Percentiles rank a stretch among this genome's conserved stretches.
phyloP scores from a whole-genome alignment of 2,888 invertebrate species.

The Drosophila affinis region DNA sequence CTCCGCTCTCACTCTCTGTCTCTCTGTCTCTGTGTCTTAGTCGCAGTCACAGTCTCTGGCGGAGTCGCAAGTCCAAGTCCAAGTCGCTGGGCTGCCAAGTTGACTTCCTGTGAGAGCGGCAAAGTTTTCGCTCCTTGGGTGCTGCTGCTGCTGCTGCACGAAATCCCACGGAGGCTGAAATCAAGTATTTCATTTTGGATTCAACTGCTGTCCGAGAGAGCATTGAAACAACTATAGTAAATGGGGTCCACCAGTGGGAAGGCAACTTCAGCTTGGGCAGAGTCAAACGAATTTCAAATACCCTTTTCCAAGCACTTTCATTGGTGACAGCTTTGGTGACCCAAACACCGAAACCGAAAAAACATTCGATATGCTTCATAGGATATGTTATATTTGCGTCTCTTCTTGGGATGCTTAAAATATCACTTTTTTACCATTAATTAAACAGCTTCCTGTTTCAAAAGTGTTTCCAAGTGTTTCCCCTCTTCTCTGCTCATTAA shows the following conservation, averaged over 20 bases:
- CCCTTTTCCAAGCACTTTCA: constrained; percentile 28
- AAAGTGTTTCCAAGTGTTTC: no score
- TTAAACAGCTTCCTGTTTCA: no score
- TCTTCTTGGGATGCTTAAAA: no score
- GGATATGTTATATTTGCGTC: no score
- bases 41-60: constrained; percentile 23
- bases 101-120: constrained; percentile 73
- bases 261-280: constrained; percentile 37
- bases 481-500: neutral
- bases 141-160: constrained; percentile 43
- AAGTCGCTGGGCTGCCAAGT: constrained; percentile 57
- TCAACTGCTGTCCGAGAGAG: constrained; percentile 77
- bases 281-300: constrained; percentile 37
- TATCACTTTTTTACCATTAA: no score
- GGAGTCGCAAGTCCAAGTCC: constrained; percentile 13
- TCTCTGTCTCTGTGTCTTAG: constrained; percentile 19
- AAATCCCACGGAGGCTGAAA: constrained; percentile 77
- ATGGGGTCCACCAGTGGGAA: constrained; percentile 47
- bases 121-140: constrained; percentile 59
- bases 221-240: constrained; percentile 67
- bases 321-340: no score
- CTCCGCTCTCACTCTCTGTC: constrained; percentile 13
- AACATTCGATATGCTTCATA: no score
- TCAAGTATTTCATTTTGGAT: constrained; percentile 80
- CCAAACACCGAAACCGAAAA: no score